Evolutionary conservation across 2,888 invertebrate species (phyloP), one percentile per base, ranked within the genome.

Genomic region (Erebia epiphron): DNA sequence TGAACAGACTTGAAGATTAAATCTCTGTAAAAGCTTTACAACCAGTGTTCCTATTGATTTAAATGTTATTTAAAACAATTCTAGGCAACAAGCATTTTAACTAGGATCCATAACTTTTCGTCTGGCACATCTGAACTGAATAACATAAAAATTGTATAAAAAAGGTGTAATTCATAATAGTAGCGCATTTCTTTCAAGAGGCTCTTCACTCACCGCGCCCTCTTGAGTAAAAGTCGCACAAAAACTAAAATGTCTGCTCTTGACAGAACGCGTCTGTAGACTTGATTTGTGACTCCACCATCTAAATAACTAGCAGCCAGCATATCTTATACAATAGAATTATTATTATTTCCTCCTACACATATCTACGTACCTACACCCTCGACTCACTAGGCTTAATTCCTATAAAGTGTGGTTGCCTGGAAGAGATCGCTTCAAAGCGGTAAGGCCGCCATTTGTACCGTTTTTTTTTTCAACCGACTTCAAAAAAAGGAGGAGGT

Each of bases 211-310:
- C 63, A 49, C 41, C 41, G 18, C 41, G 64, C 78, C 77, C 76
- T 78, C 79, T 79, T 76, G 79, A 81, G 79, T 79, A 82, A 83
- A 79, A 78, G 81, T 76, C 79, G 79, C 75, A 76, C 78, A 52
- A 52, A 80, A 83, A 80, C 79, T 80, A 85, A 87, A 83, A 87
- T 83, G 85, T 84, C 84, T 72, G 80, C 75, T 75, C 73, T 73
- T 75, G 72, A 74, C 75, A 73, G 76, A 78, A 78, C 76, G 81
- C 75, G 81, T 79, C 79, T 73, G 76, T 75, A 81, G 83, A 85
- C 79, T 85, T 86, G 85, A 86, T 87, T 88, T 88, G 86, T 84
- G 84, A 83, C 79, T 74, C 76, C 77, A 79, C 81, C 21, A 13
- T 26, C 21, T 56, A 56, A 56, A 21, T 35, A 35, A 21, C 56